Base-by-base conservation (phyloP, 2,888 invertebrate genomes). In the Xestia rhomboidea region DNA sequence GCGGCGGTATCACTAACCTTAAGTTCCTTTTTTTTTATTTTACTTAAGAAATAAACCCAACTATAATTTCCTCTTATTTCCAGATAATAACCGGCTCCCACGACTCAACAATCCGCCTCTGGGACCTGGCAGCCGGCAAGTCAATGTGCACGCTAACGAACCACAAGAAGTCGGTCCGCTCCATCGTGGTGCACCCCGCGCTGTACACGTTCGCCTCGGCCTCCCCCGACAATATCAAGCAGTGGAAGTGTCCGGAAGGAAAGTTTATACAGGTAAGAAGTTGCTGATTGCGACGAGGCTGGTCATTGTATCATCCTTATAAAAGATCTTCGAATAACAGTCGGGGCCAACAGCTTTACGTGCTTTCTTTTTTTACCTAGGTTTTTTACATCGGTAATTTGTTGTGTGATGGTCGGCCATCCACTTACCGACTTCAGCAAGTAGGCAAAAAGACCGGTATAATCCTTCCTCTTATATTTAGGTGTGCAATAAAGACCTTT, bases 191-290 rank as follows among this genome's bases (percentile, higher is more conserved):
- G 21, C 98, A 98, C 95, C 98, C 98, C 0, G 97, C 97, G 0
- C 92, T 98, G 91, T 98, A 99, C 94, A 99, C 99, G 97, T 99
- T 99, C 95, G 99, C 99, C 0, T 99, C 99, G 0, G 99, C 99
- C 0, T 99, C 99, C 0, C 99, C 99, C 0, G 99, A 99, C 93
- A 99, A 99, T 93, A 99, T 99, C 84, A 99, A 99, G 93, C 99
- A 99, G 93, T 99, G 99, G 99, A 99, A 98, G 93, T 99, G 99
- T 91, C 99, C 99, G 0, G 99, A 99, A 89, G 99, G 99, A 3
- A 98, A 99, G 92, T 99, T 99, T 92, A 98, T 99, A 62, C 99
- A 79, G 78, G 78, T 79, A 8, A 38, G 7, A 0, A 44, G 13
- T 46, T 13, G 18, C 7, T 68, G 27, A 54, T 11, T 0, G 18